Evolutionary conservation across 2,888 invertebrate species (phyloP), one percentile per base, ranked within the genome.

Genomic region (Furcula furcula): DNA sequence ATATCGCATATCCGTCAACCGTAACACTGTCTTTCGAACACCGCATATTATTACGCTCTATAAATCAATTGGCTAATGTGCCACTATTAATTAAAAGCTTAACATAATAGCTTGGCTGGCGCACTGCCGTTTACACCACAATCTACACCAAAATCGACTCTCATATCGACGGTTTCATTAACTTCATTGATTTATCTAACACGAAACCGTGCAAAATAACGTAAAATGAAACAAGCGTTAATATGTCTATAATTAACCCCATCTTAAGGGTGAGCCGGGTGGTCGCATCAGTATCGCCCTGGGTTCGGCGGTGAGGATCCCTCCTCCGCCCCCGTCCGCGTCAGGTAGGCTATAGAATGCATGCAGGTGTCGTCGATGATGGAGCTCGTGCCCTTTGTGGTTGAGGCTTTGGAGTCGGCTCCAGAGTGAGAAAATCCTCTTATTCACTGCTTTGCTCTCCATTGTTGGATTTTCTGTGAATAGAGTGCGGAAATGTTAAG

Each of bases 371-470:
- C 86, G 70, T 13, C 88, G 66, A 37, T 87, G 82, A 7, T 83
- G 83, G 11, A 88, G 50, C 48, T 85, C 82, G 37, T 86, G 87
- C 0, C 84, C 86, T 36, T 78, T 82, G 40, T 79, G 86, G 21
- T 79, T 82, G 7, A 88, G 67, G 34, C 76, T 76, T 48, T 87
- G 87, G 9, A 88, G 64, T 13, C 88, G 76, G 46, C 85, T 88
- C 85, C 85, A 87, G 9, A 88, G 54, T 0, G 87, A 86, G 45
- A 88, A 87, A 44, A 87, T 70, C 41, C 87, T 70, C 50, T 87
- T 88, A 36, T 73, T 76, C 2, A 83, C 72, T 2, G 68, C 56
- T 46, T 70, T 74, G 33, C 63, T 71, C 32, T 65, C 66, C 2
- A 52, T 57, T 20, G 62, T 33, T 14, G 62, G 38, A 25, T 65